Evolutionary conservation across 2,797 vertebrate genomes (phyloP).

Genomic region (Zalophus californianus): DNA sequence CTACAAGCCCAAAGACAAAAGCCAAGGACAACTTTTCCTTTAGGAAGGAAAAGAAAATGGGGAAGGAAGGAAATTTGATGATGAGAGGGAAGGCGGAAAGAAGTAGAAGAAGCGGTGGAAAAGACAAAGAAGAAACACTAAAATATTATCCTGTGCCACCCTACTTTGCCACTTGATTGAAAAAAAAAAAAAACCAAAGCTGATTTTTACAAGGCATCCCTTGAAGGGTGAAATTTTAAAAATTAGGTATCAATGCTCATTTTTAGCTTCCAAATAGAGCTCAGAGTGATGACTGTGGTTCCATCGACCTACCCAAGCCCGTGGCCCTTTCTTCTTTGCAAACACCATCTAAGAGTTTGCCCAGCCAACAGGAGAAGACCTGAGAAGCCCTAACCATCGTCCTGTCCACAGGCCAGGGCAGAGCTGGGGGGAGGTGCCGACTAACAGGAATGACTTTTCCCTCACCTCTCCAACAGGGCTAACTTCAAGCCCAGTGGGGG

Average conservation of each 20-base stretch:
- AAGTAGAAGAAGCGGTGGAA: background rate
- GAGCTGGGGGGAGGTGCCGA: background rate
- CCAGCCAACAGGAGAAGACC: background rate
- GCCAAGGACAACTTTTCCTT: background rate
- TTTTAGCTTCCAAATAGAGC: background rate
- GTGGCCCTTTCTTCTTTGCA: background rate
- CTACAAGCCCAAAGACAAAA: background rate
- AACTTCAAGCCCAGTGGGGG: background rate
- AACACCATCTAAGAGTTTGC: background rate
- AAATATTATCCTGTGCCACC: background rate
- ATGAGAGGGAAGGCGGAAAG: background rate
- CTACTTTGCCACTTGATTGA: background rate
- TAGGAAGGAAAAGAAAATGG: background rate
- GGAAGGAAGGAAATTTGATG: background rate
- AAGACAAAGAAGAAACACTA: background rate
- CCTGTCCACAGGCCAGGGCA: background rate
- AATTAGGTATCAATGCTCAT: background rate
- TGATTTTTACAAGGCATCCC: background rate
- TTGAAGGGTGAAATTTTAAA: background rate
- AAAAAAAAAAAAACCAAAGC: slow-evolving; percentile 1
- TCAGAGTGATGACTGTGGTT: background rate
- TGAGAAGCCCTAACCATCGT: background rate
- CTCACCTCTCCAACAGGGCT: background rate
- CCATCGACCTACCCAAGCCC: background rate
- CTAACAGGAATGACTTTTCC: background rate